Evolutionary conservation across 1,140 invertebrate genomes (phyloP).

Genomic region (Pinna nobilis): DNA sequence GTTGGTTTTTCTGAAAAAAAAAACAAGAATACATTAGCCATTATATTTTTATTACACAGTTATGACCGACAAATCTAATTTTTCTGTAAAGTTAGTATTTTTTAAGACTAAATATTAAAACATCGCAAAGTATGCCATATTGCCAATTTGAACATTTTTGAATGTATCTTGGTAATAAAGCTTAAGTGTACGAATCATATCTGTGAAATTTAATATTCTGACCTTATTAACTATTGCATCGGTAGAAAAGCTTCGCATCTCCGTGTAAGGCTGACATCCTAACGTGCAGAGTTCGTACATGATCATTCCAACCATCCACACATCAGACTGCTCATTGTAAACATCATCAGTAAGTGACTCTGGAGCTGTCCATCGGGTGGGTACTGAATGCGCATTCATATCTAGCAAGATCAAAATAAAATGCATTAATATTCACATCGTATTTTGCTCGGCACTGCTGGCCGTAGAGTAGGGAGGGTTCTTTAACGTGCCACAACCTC

Average conservation of each 20-base stretch:
- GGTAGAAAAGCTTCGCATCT: conserved; percentile 16
- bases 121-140: not conserved
- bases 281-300: conserved; percentile 48
- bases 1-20: too few species aligned
- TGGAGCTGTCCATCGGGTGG: conserved; percentile 43
- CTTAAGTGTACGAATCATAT: not conserved
- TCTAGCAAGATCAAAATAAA: too few species aligned
- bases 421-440: too few species aligned
- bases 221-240: conserved; percentile 39
- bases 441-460: too few species aligned
- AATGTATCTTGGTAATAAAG: not conserved
- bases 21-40: too few species aligned
- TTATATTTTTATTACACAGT: too few species aligned
- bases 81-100: not conserved
- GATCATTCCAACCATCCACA: conserved; percentile 37
- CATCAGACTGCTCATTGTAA: conserved; percentile 33
- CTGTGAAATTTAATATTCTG: too few species aligned
- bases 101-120: not conserved
- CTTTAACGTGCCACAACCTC: too few species aligned
- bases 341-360: conserved; percentile 35
- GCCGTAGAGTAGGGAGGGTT: too few species aligned
- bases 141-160: not conserved
- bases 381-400: too few species aligned
- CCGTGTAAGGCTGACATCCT: conserved; percentile 47
- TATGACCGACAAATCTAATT: too few species aligned